Evolutionary conservation across 2,888 invertebrate genomes (phyloP).

Genomic region (Leptarthrus brevirostris): DNA sequence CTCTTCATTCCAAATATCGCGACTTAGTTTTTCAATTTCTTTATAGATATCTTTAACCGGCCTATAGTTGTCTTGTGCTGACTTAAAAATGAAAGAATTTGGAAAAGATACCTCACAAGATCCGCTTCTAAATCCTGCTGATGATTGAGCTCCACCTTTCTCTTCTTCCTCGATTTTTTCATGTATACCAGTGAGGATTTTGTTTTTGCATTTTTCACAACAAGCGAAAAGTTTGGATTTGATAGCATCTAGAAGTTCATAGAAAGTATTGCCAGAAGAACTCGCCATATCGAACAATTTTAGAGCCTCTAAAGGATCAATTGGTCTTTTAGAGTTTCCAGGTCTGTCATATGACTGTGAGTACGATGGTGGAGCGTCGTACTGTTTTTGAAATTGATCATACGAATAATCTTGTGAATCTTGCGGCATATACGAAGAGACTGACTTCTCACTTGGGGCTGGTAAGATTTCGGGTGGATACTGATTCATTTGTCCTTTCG

Average conservation of each 20-base stretch:
- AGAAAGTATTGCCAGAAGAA: conserved; percentile 11
- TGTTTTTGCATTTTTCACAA: conserved; percentile 45
- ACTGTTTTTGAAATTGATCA: not conserved
- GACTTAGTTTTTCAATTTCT: conserved; percentile 24
- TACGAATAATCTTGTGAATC: no score
- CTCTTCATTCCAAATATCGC: conserved; percentile 16
- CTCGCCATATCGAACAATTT: conserved; percentile 26
- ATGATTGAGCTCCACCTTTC: not conserved
- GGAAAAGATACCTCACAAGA: not conserved
- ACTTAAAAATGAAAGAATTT: not conserved
- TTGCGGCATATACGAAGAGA: conserved; percentile 17
- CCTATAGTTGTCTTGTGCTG: not conserved
- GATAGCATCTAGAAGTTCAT: conserved; percentile 19
- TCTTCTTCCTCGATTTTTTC: conserved; percentile 41
- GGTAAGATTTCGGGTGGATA: conserved; percentile 17
- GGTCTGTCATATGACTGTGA: not conserved
- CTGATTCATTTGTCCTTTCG: not conserved
- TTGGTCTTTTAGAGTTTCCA: not conserved
- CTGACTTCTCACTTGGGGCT: conserved; percentile 4
- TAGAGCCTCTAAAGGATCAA: conserved; percentile 24
- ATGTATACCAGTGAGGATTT: conserved; percentile 34
- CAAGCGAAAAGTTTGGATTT: conserved; percentile 36
- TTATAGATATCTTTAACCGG: conserved; percentile 10
- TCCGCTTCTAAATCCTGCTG: not conserved
- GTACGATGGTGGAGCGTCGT: not conserved